Percentiles rank a stretch among this genome's conserved stretches.
These are phyloP conservation scores for Globodera rostochiensis DNA, from an alignment of 1,140 invertebrate species.

Conservation along the genomic window DNA sequence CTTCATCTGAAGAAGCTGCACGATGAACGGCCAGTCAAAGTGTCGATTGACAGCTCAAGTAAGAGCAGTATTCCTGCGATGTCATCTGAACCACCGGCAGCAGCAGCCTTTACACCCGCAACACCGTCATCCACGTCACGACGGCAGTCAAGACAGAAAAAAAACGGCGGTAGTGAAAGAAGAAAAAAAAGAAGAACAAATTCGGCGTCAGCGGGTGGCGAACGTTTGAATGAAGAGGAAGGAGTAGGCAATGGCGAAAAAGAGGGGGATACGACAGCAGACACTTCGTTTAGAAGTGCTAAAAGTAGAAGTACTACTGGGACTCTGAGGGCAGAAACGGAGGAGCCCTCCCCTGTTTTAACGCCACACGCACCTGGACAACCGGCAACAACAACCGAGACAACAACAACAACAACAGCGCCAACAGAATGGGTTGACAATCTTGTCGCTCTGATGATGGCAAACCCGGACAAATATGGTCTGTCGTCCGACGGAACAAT, in stretches of 20 bases:
- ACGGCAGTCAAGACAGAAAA: background rate
- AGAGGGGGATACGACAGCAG: background rate
- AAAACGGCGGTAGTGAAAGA: background rate
- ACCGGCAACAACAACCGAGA: no score
- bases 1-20: conserved; percentile 1
- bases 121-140: background rate
- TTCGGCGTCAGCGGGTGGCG: background rate
- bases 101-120: no score
- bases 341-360: no score
- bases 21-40: conserved; percentile 21
- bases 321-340: background rate
- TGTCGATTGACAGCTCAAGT: background rate
- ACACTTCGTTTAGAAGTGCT: background rate
- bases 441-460: no score
- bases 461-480: no score
- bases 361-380: no score
- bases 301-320: background rate
- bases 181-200: conserved; percentile 17
- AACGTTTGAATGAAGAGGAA: background rate
- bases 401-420: no score
- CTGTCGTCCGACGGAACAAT: no score
- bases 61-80: no score
- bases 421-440: no score
- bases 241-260: background rate
- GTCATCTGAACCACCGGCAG: no score